phyloP scores from a whole-genome alignment of 2,113 vertebrate species.

The Nicator chloris region DNA sequence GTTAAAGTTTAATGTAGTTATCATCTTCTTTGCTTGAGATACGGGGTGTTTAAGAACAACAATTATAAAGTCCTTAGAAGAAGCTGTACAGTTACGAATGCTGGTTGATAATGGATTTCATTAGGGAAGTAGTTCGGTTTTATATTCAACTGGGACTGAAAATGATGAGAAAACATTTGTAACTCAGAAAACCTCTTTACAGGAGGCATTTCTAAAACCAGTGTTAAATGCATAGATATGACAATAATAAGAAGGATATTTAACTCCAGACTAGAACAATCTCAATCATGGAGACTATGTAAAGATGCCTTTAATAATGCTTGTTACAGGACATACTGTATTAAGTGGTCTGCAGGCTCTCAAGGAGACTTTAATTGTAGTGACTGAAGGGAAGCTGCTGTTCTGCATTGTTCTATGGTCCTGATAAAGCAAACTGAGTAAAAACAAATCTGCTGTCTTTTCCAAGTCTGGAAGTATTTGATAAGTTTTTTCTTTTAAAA shows the following conservation, averaged over 20 bases:
- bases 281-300: not conserved
- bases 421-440: not conserved
- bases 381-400: not conserved
- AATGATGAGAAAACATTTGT: not conserved
- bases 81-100: not conserved
- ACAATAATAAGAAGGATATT: not conserved
- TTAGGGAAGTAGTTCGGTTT: not conserved
- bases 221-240: not conserved
- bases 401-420: not conserved
- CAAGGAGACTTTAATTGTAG: not conserved
- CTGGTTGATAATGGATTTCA: not conserved
- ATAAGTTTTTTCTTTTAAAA: not conserved
- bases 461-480: not conserved
- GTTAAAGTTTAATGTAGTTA: not conserved
- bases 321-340: not conserved
- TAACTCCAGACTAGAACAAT: not conserved
- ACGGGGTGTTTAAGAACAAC: not conserved
- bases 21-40: not conserved
- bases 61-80: not conserved
- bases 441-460: not conserved
- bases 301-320: not conserved
- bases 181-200: not conserved
- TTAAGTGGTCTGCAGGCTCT: not conserved
- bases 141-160: not conserved
- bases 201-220: not conserved